Base-by-base conservation (phyloP, 1,140 invertebrate genomes). In the Drosophila sulfurigaster region DNA sequence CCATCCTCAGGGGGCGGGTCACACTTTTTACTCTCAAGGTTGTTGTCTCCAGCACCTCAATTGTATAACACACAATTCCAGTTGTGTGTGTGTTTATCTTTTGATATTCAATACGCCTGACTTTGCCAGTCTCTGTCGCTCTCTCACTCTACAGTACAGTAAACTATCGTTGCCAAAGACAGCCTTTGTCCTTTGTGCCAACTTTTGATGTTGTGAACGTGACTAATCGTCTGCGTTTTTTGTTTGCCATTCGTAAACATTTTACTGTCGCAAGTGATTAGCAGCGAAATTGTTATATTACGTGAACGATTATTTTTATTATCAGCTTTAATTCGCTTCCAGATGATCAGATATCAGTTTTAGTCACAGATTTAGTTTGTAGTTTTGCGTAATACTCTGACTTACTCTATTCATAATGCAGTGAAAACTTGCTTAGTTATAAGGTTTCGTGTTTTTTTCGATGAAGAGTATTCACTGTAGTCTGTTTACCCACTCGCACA, bases 41-140 rank as follows among this genome's bases (percentile, higher is more conserved):
- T 79, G 64, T 38, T 38, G 30, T 59, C 65, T 79, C 64, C 69
- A 63, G 41, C 62, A 45, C 41, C 43, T 57, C 32, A 78, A 71
- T 87, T 87, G 83, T 87, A 87, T 87, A 88, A 87, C 82, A 64
- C 11, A 16, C 46, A 48, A 25, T 25, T 25, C 20, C 5, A 48
- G 45, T 48, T 20, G 3, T 16, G 45, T 13, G 28, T 66, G 30
- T 88, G 80, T 88, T 88, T 88, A 89, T 81, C 78, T 89, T 83
- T 80, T 78, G 80, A 82, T 82, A 87, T 68, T 75, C 67, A 74
- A 65, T 78, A 75, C 65, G 30, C 35, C 49, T 64, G 63, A 59
- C 56, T 64, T 15, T 52, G 46, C 35, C 41, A 38, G 45, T 59
- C 46, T 69, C 28, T 67, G 16, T 38, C 8, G 7, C 35, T 38